Evolutionary conservation across 1,140 invertebrate genomes (phyloP).

Genomic region (Luehdorfia chinensis): DNA sequence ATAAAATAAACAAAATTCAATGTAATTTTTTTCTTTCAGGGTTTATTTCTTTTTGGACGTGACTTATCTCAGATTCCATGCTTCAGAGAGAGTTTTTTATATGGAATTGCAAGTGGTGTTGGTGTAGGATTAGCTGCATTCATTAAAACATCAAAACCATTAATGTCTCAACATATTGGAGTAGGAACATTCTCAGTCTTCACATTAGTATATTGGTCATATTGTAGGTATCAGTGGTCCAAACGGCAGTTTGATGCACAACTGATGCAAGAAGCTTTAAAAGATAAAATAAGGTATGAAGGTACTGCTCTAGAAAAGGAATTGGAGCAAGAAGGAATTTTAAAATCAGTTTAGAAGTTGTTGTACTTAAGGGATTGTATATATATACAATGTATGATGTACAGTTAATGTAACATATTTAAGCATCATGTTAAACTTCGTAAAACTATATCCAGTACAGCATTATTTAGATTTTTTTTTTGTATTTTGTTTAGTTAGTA

Average conservation of each 20-base stretch:
- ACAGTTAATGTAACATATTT: not conserved
- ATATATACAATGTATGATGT: not conserved
- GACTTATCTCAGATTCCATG: slow-evolving; percentile 81
- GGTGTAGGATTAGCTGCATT: slow-evolving; percentile 78
- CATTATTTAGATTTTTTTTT: too few relatives aligned
- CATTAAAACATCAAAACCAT: slow-evolving; percentile 79
- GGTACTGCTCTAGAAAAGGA: slow-evolving; percentile 66
- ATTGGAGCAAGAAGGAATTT: slow-evolving; percentile 55
- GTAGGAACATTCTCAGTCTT: slow-evolving; percentile 76
- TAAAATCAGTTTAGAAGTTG: slow-evolving; percentile 50
- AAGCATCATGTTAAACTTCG: not conserved
- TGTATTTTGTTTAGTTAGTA: too few relatives aligned
- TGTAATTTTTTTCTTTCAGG: slow-evolving; percentile 51
- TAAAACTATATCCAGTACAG: too few relatives aligned
- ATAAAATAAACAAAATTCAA: too few relatives aligned
- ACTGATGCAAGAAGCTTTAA: slow-evolving; percentile 66
- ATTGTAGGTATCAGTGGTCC: slow-evolving; percentile 76
- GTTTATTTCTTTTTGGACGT: slow-evolving; percentile 76
- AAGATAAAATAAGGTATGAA: slow-evolving; percentile 70
- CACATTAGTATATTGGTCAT: slow-evolving; percentile 78
- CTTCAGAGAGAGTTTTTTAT: slow-evolving; percentile 80
- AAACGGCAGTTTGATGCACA: slow-evolving; percentile 74
- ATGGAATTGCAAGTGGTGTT: slow-evolving; percentile 79
- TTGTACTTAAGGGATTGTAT: not conserved
- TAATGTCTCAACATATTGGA: slow-evolving; percentile 74